Base-by-base conservation (phyloP, 1,140 invertebrate genomes). In the Diabrotica undecimpunctata region DNA sequence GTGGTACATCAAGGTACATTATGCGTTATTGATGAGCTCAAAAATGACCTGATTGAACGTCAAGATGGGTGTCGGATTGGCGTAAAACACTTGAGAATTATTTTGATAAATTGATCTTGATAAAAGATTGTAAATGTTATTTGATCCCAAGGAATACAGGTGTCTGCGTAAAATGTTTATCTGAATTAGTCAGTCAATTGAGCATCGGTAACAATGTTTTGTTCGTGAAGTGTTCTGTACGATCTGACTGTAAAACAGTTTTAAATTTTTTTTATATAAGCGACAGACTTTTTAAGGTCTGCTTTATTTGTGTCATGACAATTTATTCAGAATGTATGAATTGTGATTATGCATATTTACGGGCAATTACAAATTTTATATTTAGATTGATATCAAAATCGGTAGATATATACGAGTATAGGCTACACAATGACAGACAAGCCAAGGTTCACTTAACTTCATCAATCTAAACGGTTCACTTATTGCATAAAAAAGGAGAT, bases 91-190 rank as follows among this genome's bases (percentile, higher is more conserved):
- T 6, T 3, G 41, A n/a, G 41, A 46, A 5, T 46, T 46, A 46
- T 46, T 46, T 46, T 46, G 41, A 46, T 46, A 46, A 46, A 46
- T 46, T 46, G 41, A 46, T 46, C 41, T 46, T 46, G 41, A 46
- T 46, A 46, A 46, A 46, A 46, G 41, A 46, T 46, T 46, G 8
- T 46, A 46, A 46, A 46, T 46, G 41, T 46, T 46, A 46, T 46
- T 46, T n/a, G 41, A 46, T 46, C 41, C 41, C n/a, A 3, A 46
- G 41, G 41, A 46, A 46, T 46, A n/a, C 41, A 25, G 25, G 25
- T 25, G 25, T 25, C 25, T 25, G 41, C 6, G n/a, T 46, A 46
- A n/a, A 10, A 6, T 46, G 41, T 46, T 46, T 46, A 46, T 46
- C 8, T 46, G 41, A 6, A 46, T 46, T 46, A 46, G 41, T 46